Evolutionary conservation across 2,113 vertebrate species (phyloP), one percentile per base, ranked within the genome.

Genomic region (Syngnathus scovelli): DNA sequence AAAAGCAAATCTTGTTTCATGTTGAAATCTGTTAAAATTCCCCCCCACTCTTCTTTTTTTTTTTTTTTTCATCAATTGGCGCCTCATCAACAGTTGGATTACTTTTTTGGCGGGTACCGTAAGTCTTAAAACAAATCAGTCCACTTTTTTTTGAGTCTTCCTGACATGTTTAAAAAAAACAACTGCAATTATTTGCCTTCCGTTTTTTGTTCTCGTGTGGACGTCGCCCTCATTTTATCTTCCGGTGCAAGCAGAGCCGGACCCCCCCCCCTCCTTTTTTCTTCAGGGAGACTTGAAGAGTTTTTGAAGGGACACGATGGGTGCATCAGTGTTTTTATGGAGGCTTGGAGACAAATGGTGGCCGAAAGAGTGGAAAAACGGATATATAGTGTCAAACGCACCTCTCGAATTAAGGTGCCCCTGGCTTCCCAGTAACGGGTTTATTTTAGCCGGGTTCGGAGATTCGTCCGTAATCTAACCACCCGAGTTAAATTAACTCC

Each of bases 251-350:
- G 55, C 27, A 13, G 55, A 58, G 55, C 55, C 16, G 55, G 55
- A 58, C 23, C 16, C 36, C 16, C 15, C 19, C 19, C 48, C 48
- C 44, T 4, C 44, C 49, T 11, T n/a, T 75, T 72, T 67, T 73
- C 73, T 85, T 76, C 77, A 78, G 79, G 80, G 84, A 85, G 76
- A 74, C 77, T 83, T 68, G 77, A 77, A 75, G 78, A 21, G 43
- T 81, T 82, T 82, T 70, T 62, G 64, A 61, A 69, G 48, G 59
- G 71, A 66, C 51, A 63, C 74, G 71, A 60, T 64, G 59, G 79
- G 79, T 72, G 56, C 72, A 73, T 82, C 59, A 52, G 52, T 71
- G 74, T 82, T 84, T 84, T 80, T 78, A 76, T 63, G 18, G 36
- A 69, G 51, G 36, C 67, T 74, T 70, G 68, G 60, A 55, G 51